phyloP scores from a whole-genome alignment of 2,888 invertebrate genomes.

The Epiblema foenella region DNA sequence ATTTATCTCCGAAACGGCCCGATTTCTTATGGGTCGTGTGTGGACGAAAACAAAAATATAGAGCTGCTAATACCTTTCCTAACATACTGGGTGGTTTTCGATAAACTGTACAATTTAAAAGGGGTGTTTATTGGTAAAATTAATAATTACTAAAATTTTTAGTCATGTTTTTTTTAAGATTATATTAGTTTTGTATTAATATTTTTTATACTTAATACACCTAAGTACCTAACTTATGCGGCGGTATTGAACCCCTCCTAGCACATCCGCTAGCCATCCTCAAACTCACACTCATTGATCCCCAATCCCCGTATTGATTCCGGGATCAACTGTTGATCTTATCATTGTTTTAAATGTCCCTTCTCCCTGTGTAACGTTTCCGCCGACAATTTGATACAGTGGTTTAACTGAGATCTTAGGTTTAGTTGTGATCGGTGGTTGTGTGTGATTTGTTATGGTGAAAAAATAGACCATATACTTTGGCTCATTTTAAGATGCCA shows the following conservation, averaged over 20 bases:
- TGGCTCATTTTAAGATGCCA: too few species aligned
- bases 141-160: too few species aligned
- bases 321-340: conserved; percentile 36
- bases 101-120: too few species aligned
- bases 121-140: too few species aligned
- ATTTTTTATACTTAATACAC: too few species aligned
- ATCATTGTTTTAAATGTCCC: conserved; percentile 44
- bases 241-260: conserved; percentile 21
- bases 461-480: too few species aligned
- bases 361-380: conserved; percentile 14
- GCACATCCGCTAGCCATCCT: conserved; percentile 8
- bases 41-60: background rate
- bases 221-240: too few species aligned
- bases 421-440: conserved; percentile 21
- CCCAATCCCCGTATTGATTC: conserved; percentile 43
- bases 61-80: conserved; percentile 17
- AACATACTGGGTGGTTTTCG: background rate
- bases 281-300: conserved; percentile 32
- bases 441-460: background rate
- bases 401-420: conserved; percentile 13
- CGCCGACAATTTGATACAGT: conserved; percentile 34
- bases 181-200: too few species aligned
- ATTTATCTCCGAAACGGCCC: conserved; percentile 40
- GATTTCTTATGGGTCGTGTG: conserved; percentile 25
- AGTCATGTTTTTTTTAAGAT: too few species aligned